phyloP scores from a whole-genome alignment of 2,113 vertebrate species.

The Elgaria multicarinata region DNA sequence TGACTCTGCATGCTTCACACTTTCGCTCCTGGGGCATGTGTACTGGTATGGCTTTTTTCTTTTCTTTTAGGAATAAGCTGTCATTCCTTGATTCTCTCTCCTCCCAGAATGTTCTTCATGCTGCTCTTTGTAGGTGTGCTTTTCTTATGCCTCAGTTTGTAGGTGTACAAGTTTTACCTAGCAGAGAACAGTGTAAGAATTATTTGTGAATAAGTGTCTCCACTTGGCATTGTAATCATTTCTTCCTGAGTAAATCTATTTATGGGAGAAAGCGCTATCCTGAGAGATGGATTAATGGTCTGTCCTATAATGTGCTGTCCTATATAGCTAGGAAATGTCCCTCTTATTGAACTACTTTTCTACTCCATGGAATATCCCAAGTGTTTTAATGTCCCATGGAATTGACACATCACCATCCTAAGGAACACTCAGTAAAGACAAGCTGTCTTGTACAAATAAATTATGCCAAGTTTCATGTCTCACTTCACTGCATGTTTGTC shows the following conservation, averaged over 20 bases:
- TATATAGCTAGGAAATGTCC: not conserved
- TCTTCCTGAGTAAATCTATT: not conserved
- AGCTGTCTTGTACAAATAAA: not conserved
- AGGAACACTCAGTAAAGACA: not conserved
- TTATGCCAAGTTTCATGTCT: not conserved
- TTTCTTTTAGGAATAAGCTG: not conserved
- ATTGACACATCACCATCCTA: not conserved
- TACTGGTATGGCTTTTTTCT: constrained; percentile 88
- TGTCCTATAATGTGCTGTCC: not conserved
- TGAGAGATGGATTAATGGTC: not conserved
- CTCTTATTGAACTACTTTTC: not conserved
- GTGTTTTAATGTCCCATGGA: not conserved
- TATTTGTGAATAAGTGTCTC: not conserved
- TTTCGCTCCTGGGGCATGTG: constrained; percentile 95
- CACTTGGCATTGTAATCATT: not conserved
- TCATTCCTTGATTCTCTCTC: not conserved
- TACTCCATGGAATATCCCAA: not conserved
- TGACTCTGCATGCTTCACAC: constrained; percentile 95
- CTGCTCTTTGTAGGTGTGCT: not conserved
- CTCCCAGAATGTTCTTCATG: not conserved
- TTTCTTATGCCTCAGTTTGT: not conserved
- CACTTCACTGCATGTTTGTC: not conserved
- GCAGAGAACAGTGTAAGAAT: not conserved
- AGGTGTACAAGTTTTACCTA: not conserved
- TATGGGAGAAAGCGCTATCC: not conserved